A percentile compares a stretch with the other conserved stretches of the same genome.
Conservation (phyloP, 2,113 vertebrate genomes). For the Xenus cinereus region DNA sequence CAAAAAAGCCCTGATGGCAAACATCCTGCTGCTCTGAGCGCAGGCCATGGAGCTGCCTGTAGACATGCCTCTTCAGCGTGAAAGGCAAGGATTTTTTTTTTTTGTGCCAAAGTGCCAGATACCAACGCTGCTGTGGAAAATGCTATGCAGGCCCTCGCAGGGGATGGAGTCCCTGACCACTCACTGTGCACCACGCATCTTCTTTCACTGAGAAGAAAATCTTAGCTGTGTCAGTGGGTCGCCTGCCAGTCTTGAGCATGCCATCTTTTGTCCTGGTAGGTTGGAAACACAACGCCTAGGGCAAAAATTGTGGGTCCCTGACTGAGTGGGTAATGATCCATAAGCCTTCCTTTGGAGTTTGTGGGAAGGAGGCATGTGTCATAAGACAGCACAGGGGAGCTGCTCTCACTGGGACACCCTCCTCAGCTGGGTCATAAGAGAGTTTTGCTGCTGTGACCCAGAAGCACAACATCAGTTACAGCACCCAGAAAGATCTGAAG, state of each 20-base stretch:
- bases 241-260: not conserved
- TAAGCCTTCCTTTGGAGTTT: not conserved
- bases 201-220: not conserved
- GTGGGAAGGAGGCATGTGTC: not conserved
- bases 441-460: not conserved
- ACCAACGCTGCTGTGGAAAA: not conserved
- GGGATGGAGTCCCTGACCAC: not conserved
- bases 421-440: not conserved
- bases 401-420: not conserved
- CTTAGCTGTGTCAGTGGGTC: not conserved
- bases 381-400: not conserved
- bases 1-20: not conserved
- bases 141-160: accelerated
- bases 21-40: not conserved
- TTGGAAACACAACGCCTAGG: accelerated
- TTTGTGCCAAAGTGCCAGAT: not conserved
- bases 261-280: not conserved
- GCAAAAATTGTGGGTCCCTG: not conserved
- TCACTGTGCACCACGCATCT: accelerated
- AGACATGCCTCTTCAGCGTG: not conserved
- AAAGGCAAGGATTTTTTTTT: not conserved
- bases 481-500: not conserved
- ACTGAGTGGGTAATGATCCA: not conserved
- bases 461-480: not conserved
- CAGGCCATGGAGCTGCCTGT: not conserved